A percentile compares a stretch with the other conserved stretches of the same genome.
Evolutionary conservation across 2,888 invertebrate species (phyloP).

Genomic region (Eupithecia subfuscata): DNA sequence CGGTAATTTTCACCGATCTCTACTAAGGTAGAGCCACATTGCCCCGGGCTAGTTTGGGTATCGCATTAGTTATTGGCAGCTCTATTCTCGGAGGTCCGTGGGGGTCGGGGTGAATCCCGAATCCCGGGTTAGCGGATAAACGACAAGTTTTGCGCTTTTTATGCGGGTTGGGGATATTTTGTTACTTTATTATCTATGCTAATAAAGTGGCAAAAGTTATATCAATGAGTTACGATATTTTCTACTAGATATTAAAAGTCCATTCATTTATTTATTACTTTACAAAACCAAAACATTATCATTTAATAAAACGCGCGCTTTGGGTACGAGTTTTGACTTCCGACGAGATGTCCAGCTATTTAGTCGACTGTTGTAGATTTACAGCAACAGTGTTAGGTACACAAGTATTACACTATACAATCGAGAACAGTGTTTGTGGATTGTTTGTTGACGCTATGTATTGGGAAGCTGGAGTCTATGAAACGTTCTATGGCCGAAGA

Average conservation of each 20-base stretch:
- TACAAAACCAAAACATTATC: not conserved
- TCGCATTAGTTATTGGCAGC: constrained; percentile 37
- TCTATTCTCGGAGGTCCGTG: constrained; percentile 24
- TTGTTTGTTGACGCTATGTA: not conserved
- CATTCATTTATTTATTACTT: not conserved
- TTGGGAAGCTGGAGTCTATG: not conserved
- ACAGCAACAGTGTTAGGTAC: not conserved
- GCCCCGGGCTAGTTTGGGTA: constrained; percentile 26
- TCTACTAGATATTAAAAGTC: not conserved
- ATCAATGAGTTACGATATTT: not conserved
- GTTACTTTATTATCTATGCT: constrained; percentile 6
- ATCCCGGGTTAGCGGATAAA: constrained; percentile 23
- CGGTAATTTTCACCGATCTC: not conserved
- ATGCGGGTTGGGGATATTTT: not conserved
- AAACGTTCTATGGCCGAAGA: not conserved
- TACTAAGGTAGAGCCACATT: not conserved
- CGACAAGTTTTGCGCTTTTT: constrained; percentile 23
- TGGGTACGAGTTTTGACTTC: not conserved
- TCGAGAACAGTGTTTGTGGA: not conserved
- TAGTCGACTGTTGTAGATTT: not conserved
- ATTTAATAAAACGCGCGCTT: not conserved
- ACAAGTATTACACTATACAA: not conserved
- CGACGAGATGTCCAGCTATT: not conserved
- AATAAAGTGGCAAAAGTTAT: not conserved
- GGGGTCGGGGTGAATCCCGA: constrained; percentile 11